A percentile compares a stretch with the other conserved stretches of the same genome.
Conservation (phyloP, 2,888 invertebrate genomes). For the Hofmannophila pseudospretella region DNA sequence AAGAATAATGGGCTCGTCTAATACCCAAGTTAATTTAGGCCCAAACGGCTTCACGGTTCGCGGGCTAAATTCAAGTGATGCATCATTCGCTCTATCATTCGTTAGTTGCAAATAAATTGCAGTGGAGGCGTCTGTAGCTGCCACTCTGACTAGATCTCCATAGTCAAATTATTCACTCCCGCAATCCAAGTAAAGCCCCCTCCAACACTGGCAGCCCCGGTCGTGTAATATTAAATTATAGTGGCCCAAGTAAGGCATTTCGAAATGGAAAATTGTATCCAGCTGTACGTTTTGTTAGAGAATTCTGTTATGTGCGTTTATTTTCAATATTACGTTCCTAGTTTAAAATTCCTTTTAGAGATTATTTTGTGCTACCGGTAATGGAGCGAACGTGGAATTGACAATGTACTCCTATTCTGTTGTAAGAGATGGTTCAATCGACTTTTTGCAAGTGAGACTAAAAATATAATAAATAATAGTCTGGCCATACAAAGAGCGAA, state of each 20-base stretch:
- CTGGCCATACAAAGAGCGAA: too few species aligned
- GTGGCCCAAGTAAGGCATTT: constrained; percentile 65
- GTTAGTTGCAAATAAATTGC: constrained; percentile 61
- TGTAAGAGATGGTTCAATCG: too few species aligned
- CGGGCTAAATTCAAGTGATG: too few species aligned
- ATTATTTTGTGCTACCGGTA: too few species aligned
- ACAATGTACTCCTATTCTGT: too few species aligned
- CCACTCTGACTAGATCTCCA: constrained; percentile 50
- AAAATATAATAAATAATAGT: too few species aligned
- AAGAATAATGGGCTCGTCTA: too few species aligned
- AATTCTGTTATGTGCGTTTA: constrained; percentile 26
- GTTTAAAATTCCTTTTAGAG: neutral
- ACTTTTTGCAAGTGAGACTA: too few species aligned
- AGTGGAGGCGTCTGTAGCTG: constrained; percentile 37
- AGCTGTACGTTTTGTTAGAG: constrained; percentile 41
- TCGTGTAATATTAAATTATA: constrained; percentile 76
- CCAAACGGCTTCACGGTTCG: too few species aligned
- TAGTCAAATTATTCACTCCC: constrained; percentile 74
- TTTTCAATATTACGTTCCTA: constrained; percentile 26
- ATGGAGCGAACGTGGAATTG: too few species aligned
- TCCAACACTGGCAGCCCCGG: constrained; percentile 39
- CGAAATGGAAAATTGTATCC: constrained; percentile 67
- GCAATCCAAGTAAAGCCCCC: constrained; percentile 64
- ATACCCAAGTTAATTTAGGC: too few species aligned
- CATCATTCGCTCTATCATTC: constrained; percentile 37